Evolutionary conservation across 2,888 invertebrate genomes (phyloP).

Genomic region (Eupithecia inturbata): DNA sequence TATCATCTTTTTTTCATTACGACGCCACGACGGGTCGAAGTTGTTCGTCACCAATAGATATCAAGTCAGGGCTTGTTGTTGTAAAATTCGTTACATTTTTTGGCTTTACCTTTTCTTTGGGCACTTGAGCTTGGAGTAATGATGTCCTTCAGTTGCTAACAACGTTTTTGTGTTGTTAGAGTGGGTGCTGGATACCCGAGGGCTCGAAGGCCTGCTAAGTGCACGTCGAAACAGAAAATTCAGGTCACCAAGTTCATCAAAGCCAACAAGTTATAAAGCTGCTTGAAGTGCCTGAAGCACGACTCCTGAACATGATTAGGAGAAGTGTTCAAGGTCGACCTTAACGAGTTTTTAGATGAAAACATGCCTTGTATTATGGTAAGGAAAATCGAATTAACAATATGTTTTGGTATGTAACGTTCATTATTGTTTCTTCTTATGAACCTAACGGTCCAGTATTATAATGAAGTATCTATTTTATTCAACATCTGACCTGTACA

Average conservation of each 20-base stretch:
- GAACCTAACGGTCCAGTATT: neutral
- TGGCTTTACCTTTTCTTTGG: conserved; percentile 40
- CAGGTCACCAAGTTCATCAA: conserved; percentile 83
- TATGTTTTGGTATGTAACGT: neutral
- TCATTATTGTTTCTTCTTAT: neutral
- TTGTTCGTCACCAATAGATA: conserved; percentile 20
- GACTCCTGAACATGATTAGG: conserved; percentile 82
- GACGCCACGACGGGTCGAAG: neutral
- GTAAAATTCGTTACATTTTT: conserved; percentile 33
- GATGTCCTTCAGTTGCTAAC: conserved; percentile 39
- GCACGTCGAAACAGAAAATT: conserved; percentile 85
- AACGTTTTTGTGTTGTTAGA: conserved; percentile 49
- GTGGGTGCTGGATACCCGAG: conserved; percentile 59
- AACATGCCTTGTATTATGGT: conserved; percentile 16
- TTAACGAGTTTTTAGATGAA: conserved; percentile 40
- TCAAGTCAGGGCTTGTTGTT: conserved; percentile 23
- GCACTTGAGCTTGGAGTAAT: conserved; percentile 38
- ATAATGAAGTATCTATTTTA: neutral
- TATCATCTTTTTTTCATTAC: neutral
- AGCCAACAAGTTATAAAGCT: conserved; percentile 83
- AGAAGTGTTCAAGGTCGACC: conserved; percentile 65
- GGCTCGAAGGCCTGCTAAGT: conserved; percentile 72
- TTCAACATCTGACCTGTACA: neutral
- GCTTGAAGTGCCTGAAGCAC: conserved; percentile 84
- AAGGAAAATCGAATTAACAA: neutral